Base-by-base conservation (phyloP, 2,113 vertebrate genomes). In the Carettochelys insculpta region DNA sequence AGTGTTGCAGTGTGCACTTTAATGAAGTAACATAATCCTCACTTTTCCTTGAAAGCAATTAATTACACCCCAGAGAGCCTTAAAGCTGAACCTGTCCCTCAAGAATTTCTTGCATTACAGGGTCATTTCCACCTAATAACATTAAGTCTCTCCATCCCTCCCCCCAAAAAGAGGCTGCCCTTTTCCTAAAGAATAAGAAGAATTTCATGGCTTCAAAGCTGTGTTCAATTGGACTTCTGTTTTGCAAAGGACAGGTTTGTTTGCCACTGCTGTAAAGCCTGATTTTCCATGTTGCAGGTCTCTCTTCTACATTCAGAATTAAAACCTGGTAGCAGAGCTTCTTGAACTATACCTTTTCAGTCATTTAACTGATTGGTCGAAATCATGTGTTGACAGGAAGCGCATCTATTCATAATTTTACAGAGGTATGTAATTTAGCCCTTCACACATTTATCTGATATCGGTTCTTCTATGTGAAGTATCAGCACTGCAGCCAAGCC, bases 241-340 rank as follows among this genome's bases (percentile, higher is more conserved):
- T 90, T 80, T 86, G 61, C 52, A 10, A 51, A 51, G 45, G 29
- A 20, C 10, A 48, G 6, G 11, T 5, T 50, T 50, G 43, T 52
- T 27, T 47, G 29, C 25, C 47, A 78, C 29, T 78, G 27, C 43
- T 78, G 47, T 8, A 52, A 43, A 47, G 45, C 52, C 54, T 41
- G n/a, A 80, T 41, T 20, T 17, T 8, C 16, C 11, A 17, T 0
- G 0, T 0, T 83, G 45, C 38, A 56, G 43, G 68, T 13, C 38
- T 38, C 8, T 10, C 22, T 31, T 22, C 20, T 8, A 25, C 27
- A 78, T 12, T 91, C 58, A 38, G 54, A 88, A 86, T 41, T 12
- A 3, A 0, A 48, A 43, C 27, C 73, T 82, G 52, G 3, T 13
- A 76, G 56, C 8, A 58, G 80, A 48, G 54, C 11, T 13, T 47